phyloP scores from a whole-genome alignment of 2,797 vertebrate genomes.

The Margarornis squamiger region DNA sequence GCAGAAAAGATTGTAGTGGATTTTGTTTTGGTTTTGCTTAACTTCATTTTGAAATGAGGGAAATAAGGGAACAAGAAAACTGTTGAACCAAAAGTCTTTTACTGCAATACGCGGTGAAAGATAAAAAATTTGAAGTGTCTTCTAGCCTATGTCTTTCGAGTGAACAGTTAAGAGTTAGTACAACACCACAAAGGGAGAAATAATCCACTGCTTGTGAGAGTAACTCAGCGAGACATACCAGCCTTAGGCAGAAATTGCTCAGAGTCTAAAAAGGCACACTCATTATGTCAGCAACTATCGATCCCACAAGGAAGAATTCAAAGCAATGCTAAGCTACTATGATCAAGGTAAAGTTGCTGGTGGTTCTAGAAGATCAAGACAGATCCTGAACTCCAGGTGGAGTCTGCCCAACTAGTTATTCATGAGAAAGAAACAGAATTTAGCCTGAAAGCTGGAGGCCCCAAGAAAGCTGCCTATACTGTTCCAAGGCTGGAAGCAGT shows the following conservation, averaged over 20 bases:
- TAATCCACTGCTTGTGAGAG: background rate
- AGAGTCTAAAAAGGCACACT: background rate
- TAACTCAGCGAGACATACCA: background rate
- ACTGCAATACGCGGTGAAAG: background rate
- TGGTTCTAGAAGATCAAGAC: background rate
- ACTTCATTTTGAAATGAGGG: background rate
- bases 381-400: background rate
- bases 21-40: background rate
- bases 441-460: background rate
- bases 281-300: background rate
- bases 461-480: background rate
- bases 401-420: background rate
- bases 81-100: background rate
- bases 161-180: background rate
- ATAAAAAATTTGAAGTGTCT: background rate
- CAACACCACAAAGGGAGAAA: background rate
- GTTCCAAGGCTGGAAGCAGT: background rate
- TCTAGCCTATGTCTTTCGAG: background rate
- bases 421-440: background rate
- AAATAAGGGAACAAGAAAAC: background rate
- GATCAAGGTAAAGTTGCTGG: background rate
- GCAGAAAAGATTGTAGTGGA: background rate
- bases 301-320: background rate
- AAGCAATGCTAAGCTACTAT: background rate
- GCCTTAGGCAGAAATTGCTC: background rate